Base-by-base conservation (phyloP, 2,888 invertebrate species). In the Resseliella maxima region DNA sequence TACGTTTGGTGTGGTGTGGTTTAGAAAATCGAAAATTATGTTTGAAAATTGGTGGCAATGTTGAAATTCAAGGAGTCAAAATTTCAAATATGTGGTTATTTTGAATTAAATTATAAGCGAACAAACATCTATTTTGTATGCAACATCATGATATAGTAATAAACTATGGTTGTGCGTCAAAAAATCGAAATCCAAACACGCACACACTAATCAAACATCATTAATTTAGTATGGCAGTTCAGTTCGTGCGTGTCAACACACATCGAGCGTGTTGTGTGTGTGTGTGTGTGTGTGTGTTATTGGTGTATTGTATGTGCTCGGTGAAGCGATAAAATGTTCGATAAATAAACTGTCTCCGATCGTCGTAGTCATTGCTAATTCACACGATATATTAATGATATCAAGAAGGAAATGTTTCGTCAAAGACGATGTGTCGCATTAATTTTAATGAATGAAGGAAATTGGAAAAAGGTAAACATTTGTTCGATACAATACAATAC, bases 311-410 rank as follows among this genome's bases (percentile, higher is more conserved):
- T 31, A 12, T 38, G 83, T 81, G 38, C 83, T 21, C 83, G 38
- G 24, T 83, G n/a, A 38, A n/a, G 36, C 38, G 83, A 6, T 83
- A 83, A 72, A 83, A 83, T 83, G 38, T n/a, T 38, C 83, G 38
- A 38, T 83, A 83, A 83, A 83, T 83, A 38, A n/a, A 83, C 83
- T 38, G 83, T 83, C 36, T 83, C 83, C 83, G 38, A 24, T 83
- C 24, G 15, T 72, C 31, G 10, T 35, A n/a, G n/a, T n/a, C n/a
- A n/a, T n/a, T n/a, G n/a, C n/a, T n/a, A n/a, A n/a, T 72, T 72
- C 59, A 59, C 59, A 59, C 27, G 35, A 72, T 31, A n/a, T n/a
- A 72, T 72, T 72, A 72, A 72, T 72, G 72, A 72, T 72, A 31
- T 31, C 31, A 18, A 2, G 2, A 31, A 31, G 6, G 35, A 31